Conservation (phyloP, 1,140 invertebrate genomes). For the Temnothorax nylanderi region DNA sequence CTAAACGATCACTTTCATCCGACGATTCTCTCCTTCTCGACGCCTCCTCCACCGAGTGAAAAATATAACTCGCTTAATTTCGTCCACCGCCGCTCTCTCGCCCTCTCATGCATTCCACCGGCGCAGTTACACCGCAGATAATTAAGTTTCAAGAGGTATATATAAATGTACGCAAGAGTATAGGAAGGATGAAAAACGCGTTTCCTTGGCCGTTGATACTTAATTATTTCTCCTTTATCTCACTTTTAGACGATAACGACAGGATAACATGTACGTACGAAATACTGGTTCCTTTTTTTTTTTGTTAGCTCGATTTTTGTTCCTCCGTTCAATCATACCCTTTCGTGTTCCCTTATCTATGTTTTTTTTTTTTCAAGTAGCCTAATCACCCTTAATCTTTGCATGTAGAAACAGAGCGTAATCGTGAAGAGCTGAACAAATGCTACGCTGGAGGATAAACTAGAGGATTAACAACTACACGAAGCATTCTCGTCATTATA, state of each 20-base stretch:
- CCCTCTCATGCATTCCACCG: conserved; percentile 18
- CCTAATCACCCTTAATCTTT: not conserved
- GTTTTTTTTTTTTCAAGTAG: conserved; percentile 29
- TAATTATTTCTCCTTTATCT: conserved; percentile 20
- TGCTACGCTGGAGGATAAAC: not conserved
- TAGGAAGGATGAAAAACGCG: conserved; percentile 53
- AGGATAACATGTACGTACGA: conserved; percentile 15
- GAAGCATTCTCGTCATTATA: not conserved
- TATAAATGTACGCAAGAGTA: conserved; percentile 51
- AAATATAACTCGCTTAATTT: conserved; percentile 51
- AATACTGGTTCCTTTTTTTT: conserved; percentile 45
- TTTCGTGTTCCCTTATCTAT: conserved; percentile 37
- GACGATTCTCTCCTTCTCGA: conserved; percentile 21
- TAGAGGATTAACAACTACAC: not conserved
- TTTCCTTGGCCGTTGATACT: conserved; percentile 31
- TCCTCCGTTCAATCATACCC: conserved; percentile 11
- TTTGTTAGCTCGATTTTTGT: conserved; percentile 42
- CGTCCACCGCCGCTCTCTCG: not conserved
- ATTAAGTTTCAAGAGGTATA: conserved; percentile 46
- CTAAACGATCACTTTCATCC: conserved; percentile 45
- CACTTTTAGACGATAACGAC: conserved; percentile 14
- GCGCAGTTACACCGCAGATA: conserved; percentile 32
- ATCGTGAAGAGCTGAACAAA: conserved; percentile 3
- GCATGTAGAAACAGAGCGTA: conserved; percentile 11
- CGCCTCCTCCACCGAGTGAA: conserved; percentile 26